Conservation (phyloP, 2,113 vertebrate species). For the Potamarius usumacintae region DNA sequence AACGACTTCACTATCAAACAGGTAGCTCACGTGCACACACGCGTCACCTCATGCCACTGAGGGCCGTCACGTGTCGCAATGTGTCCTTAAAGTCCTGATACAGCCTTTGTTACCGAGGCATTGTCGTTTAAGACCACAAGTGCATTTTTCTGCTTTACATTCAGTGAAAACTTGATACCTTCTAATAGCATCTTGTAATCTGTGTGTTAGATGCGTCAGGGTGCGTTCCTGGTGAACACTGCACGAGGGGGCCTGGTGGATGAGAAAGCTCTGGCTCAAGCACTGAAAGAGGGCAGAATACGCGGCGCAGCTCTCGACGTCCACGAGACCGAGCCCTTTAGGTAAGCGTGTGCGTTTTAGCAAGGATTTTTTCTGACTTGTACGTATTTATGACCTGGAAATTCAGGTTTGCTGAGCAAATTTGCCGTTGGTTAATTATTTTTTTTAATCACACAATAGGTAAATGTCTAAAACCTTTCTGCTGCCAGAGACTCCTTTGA, state of each 20-base stretch:
- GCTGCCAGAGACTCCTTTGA: neutral
- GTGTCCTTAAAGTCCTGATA: neutral
- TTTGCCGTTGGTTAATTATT: neutral
- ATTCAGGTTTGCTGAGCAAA: neutral
- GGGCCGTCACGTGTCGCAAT: neutral
- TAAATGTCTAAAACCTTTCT: neutral
- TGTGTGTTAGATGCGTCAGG: conserved; percentile 77
- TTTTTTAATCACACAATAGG: neutral
- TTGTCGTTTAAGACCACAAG: neutral
- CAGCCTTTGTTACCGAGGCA: neutral
- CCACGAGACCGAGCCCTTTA: conserved; percentile 81
- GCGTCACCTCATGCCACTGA: conserved; percentile 71
- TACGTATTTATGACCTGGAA: neutral
- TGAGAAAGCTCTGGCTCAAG: conserved; percentile 81
- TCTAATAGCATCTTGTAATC: neutral
- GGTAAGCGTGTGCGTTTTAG: conserved; percentile 61
- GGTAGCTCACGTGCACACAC: conserved; percentile 66
- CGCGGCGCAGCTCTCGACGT: conserved; percentile 80
- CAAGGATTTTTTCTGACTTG: neutral
- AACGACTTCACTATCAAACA: conserved; percentile 87
- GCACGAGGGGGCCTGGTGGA: conserved; percentile 81
- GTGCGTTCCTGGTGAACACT: conserved; percentile 81
- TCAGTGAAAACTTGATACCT: neutral
- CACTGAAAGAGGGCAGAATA: conserved; percentile 81
- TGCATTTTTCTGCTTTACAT: neutral